A percentile compares a stretch with the other conserved stretches of the same genome.
Evolutionary conservation across 1,140 invertebrate species (phyloP).

Genomic region (Notospermus geniculatus): DNA sequence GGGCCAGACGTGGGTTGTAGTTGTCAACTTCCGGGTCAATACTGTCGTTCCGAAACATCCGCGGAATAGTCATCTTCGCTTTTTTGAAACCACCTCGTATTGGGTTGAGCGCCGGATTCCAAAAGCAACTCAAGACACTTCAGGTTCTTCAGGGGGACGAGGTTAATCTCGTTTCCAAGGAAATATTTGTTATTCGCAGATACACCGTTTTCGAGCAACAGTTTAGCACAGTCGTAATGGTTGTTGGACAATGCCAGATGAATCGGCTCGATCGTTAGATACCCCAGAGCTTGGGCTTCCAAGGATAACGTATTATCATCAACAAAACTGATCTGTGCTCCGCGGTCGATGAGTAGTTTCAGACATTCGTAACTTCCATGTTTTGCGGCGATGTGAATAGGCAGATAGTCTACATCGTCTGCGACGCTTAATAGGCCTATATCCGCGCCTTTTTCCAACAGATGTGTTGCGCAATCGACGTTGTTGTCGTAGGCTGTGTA

Average conservation of each 20-base stretch:
- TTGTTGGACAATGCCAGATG: conserved; percentile 77
- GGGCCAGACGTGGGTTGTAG: too few relatives aligned
- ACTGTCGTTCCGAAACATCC: too few relatives aligned
- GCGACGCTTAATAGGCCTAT: conserved; percentile 83
- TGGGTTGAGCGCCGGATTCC: conserved; percentile 80
- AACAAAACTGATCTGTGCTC: conserved; percentile 75
- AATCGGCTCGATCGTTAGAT: conserved; percentile 45
- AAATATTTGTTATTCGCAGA: conserved; percentile 67
- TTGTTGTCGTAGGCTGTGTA: conserved; percentile 87
- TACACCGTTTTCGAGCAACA: conserved; percentile 69
- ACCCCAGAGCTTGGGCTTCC: conserved; percentile 34
- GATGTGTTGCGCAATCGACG: conserved; percentile 67
- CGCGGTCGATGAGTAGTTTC: conserved; percentile 71
- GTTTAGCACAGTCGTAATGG: conserved; percentile 69
- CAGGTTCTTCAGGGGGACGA: conserved; percentile 71
- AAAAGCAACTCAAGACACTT: conserved; percentile 79
- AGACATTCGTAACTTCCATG: conserved; percentile 67
- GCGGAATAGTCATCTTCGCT: too few relatives aligned
- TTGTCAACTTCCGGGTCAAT: too few relatives aligned
- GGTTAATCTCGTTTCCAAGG: conserved; percentile 85
- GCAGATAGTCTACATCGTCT: conserved; percentile 87
- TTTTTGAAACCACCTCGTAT: too few relatives aligned
- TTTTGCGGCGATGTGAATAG: conserved; percentile 81
- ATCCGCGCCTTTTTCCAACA: conserved; percentile 65
- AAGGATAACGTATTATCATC: conserved; percentile 26